phyloP scores from a whole-genome alignment of 2,888 invertebrate species.

The Drosophila cognata region DNA sequence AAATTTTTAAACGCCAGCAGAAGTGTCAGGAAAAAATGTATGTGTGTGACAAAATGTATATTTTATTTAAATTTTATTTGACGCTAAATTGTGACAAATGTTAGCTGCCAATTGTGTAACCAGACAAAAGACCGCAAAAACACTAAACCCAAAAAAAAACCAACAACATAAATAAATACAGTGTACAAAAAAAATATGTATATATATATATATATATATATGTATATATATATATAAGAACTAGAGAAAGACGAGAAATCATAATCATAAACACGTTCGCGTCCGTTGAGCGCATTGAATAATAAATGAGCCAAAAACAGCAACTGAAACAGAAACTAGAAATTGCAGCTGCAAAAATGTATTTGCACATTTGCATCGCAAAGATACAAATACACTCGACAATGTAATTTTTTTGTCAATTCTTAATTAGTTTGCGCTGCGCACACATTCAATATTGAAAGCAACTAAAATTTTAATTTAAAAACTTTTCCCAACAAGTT shows the following conservation, averaged over 20 bases:
- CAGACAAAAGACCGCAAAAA: conserved; percentile 68
- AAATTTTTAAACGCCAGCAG: conserved; percentile 61
- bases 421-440: conserved; percentile 55
- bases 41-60: conserved; percentile 57
- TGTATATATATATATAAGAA: not conserved
- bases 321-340: conserved; percentile 10
- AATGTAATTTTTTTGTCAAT: conserved; percentile 54
- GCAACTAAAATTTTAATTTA: conserved; percentile 63
- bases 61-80: conserved; percentile 74
- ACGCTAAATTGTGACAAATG: conserved; percentile 78
- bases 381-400: conserved; percentile 9
- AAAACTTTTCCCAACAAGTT: conserved; percentile 46
- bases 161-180: conserved; percentile 17
- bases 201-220: not conserved
- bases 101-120: conserved; percentile 74
- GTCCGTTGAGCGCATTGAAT: conserved; percentile 47
- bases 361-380: conserved; percentile 47
- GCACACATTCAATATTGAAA: conserved; percentile 62
- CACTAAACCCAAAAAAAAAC: conserved; percentile 31
- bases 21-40: conserved; percentile 76
- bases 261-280: conserved; percentile 67
- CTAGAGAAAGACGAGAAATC: conserved; percentile 50
- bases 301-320: conserved; percentile 61
- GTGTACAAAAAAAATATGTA: conserved; percentile 10
- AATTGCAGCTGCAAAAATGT: conserved; percentile 5